Evolutionary conservation across 2,888 invertebrate species (phyloP).

Genomic region (Argynnis bischoffii): DNA sequence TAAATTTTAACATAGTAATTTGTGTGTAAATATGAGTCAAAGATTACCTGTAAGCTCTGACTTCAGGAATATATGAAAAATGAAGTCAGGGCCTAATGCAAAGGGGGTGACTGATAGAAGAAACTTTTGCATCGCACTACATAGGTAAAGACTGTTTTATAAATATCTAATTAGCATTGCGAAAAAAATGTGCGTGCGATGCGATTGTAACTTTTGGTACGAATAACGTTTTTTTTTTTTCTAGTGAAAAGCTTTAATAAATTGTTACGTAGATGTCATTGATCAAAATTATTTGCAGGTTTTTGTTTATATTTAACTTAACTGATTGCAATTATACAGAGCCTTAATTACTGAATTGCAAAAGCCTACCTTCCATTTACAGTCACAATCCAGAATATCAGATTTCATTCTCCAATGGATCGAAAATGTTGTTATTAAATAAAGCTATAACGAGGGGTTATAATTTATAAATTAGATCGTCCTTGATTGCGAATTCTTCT

Average conservation of each 20-base stretch:
- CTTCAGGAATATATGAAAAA: slow-evolving; percentile 10
- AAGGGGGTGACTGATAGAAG: slow-evolving; percentile 47
- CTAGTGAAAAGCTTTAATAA: slow-evolving; percentile 17
- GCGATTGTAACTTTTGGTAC: slow-evolving; percentile 55
- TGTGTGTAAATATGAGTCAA: slow-evolving; percentile 41
- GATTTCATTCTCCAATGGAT: slow-evolving; percentile 20
- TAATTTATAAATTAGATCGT: slow-evolving; percentile 21
- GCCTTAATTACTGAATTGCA: slow-evolving; percentile 3
- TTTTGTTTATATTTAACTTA: not conserved
- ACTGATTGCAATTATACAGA: too few species aligned
- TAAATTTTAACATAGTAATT: slow-evolving; percentile 27
- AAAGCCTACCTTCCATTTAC: slow-evolving; percentile 13
- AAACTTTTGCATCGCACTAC: slow-evolving; percentile 49
- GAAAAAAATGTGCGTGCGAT: slow-evolving; percentile 53
- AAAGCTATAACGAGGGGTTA: slow-evolving; percentile 16
- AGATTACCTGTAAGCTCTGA: slow-evolving; percentile 24
- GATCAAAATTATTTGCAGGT: not conserved
- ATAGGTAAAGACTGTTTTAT: slow-evolving; percentile 51
- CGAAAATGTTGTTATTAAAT: slow-evolving; percentile 23
- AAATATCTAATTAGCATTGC: slow-evolving; percentile 52
- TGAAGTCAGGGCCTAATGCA: slow-evolving; percentile 29
- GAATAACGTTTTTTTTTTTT: slow-evolving; percentile 1
- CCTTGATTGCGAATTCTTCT: slow-evolving; percentile 17
- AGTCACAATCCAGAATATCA: slow-evolving; percentile 17
- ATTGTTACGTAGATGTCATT: not conserved